Evolutionary conservation across 2,888 invertebrate species (phyloP), one percentile per base, ranked within the genome.

Genomic region (Rhynchonema sp.): DNA sequence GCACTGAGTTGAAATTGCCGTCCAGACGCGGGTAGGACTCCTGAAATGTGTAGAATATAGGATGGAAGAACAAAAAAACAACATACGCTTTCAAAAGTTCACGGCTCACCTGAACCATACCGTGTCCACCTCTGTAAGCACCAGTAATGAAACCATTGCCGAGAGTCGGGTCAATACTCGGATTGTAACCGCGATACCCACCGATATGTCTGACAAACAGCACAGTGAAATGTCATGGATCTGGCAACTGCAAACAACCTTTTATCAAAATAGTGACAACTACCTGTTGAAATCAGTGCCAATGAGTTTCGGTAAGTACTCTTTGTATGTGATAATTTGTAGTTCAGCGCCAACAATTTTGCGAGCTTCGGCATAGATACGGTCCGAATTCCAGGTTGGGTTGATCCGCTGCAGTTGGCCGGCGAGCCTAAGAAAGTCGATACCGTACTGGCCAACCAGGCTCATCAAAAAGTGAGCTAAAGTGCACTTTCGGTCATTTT

Each of bases 111-210:
- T 54, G 54, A 13, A 54, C 27, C 25, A 54, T 25, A 6, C 54
- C 54, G 27, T 54, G 54, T 9, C 58, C 46, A 6, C 56, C 74
- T 56, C 94, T 80, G 55, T 92, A 77, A 0, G 92, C 94, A 22
- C 91, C 91, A 0, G 94, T 91, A 0, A 92, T 90, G 73, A 96
- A 96, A 27, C 87, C 89, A 72, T 94, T 96, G 0, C 87, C 82
- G 66, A 94, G 83, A 1, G 84, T 82, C 0, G 91, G 85, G 72
- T 92, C 83, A 0, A 86, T 64, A 46, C 80, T 79, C 0, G 85
- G 79, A 73, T 91, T 76, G 71, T 94, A 94, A 29, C 84, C 86
- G 55, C 77, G 76, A 70, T 91, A 92, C 55, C 79, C 72, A 0
- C 86, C 87, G 52, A 94, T 28, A 9, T 9, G 54, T 27, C 27